Conservation (phyloP, 2,797 vertebrate species). For the Kryptopterus vitreolus region DNA sequence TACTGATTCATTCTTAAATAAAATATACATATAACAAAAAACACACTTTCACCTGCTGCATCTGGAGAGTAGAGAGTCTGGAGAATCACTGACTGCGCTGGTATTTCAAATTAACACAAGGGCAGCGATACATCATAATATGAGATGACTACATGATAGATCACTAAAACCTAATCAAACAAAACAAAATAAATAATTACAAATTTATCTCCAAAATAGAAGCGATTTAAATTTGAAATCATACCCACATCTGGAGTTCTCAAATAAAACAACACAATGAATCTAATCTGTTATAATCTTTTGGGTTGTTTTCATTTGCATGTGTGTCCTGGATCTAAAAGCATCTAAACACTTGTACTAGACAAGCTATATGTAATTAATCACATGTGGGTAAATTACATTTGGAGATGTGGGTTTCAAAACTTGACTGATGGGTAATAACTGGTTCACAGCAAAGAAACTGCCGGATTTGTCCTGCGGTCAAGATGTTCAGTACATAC, state of each 20-base stretch:
- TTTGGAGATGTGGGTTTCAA: neutral
- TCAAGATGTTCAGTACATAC: slow-evolving; percentile 52
- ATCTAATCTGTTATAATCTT: neutral
- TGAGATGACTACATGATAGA: neutral
- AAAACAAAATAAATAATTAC: neutral
- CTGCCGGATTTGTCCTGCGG: neutral
- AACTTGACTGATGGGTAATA: neutral
- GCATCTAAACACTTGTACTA: neutral
- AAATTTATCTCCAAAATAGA: neutral
- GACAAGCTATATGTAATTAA: neutral
- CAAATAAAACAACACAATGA: neutral
- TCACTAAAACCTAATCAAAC: neutral
- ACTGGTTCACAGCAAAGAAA: neutral
- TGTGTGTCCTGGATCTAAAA: neutral
- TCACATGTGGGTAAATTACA: no score
- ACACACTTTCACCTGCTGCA: neutral
- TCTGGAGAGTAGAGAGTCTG: neutral
- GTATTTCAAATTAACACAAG: neutral
- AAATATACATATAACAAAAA: neutral
- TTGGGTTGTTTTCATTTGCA: neutral
- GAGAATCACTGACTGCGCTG: neutral
- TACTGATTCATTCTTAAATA: neutral
- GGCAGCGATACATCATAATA: no score
- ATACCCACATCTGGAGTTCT: neutral
- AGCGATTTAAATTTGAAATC: neutral